Evolutionary conservation across 2,113 vertebrate species (phyloP), one percentile per base, ranked within the genome.

Genomic region (Archilochus colubris): DNA sequence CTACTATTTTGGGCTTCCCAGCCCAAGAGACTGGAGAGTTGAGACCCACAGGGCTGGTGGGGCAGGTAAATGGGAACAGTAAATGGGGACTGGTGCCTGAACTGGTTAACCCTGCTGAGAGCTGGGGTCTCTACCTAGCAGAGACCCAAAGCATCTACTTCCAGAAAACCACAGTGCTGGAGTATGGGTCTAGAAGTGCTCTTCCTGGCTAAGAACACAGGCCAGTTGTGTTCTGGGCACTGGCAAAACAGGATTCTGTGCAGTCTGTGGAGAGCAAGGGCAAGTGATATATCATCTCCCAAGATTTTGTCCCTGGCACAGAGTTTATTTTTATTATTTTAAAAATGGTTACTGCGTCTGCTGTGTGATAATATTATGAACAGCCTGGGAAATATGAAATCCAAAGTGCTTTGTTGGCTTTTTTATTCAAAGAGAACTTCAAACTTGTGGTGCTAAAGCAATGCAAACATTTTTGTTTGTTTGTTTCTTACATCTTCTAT

Each of bases 101-200:
- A 74, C 46, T 27, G 8, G 7, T 48, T 53, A 82, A 63, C 9
- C 5, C 14, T 89, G 27, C 51, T 53, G 58, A 27, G 25, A 72
- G 44, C 19, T 69, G 73, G 18, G 4, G 2, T 67, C 8, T 72
- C 0, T 2, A 24, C 25, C n/a, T 4, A 0, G 4, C 27, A 40
- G 28, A 50, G 15, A 44, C 66, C n/a, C 20, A 72, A 16, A 13
- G 58, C 16, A 7, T 20, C 24, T 70, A 12, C 82, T 90, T 67
- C 19, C 30, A 31, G 1, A 2, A 36, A 40, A 36, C 1, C 1
- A n/a, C 0, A 2, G 25, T 16, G 33, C 72, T 89, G 76, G 30
- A 69, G 3, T 55, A 31, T 31, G 63, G 20, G 7, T 58, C 12
- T 78, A 57, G 53, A 77, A 81, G 38, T 36, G 27, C 20, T 77